Evolutionary conservation across 2,888 invertebrate genomes (phyloP), one percentile per base, ranked within the genome.

Genomic region (Archips xylosteana): DNA sequence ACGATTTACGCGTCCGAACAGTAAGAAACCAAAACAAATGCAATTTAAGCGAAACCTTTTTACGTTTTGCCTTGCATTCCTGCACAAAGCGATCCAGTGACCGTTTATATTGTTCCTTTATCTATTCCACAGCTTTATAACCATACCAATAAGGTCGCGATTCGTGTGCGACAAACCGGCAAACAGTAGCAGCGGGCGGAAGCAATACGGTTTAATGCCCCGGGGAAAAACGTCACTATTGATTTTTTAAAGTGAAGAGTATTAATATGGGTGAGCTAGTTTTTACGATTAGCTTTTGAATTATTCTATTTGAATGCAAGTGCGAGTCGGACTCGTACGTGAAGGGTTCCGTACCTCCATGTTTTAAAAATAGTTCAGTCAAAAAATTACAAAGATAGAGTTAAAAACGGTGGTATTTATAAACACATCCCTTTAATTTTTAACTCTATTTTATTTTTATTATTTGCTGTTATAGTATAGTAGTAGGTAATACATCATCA

Each of bases 181-280:
- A 67, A 72, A 68, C 57, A 15, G 62, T 63, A 10, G 62, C 72
- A 36, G 34, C 61, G 63, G 32, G 63, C 67, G 63, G 57, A 73
- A 68, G 68, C 63, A 73, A 73, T 68, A 73, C 67, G 36, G 62
- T 73, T 72, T 73, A 73, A 68, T 73, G 72, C 72, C 57, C 62
- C 72, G 68, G 72, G 64, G 72, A 73, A 73, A 73, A 73, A 73
- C 72, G 72, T 39, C 57, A 57, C 47, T 73, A 73, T 73, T 73
- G 72, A 73, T 73, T 73, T 70, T 72, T 68, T 73, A 49, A 68
- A 57, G 8, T 57, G 57, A 73, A 71, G 60, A 39, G 61, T 68
- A 61, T 61, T 67, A 63, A 63, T 63, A 64, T 70, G 47, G 32
- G 57, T 23, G 45, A 57, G 64, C 47, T 45, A 42, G 64, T 47